Conservation (phyloP, 2,888 invertebrate species). For the Oxyscelio sp. region DNA sequence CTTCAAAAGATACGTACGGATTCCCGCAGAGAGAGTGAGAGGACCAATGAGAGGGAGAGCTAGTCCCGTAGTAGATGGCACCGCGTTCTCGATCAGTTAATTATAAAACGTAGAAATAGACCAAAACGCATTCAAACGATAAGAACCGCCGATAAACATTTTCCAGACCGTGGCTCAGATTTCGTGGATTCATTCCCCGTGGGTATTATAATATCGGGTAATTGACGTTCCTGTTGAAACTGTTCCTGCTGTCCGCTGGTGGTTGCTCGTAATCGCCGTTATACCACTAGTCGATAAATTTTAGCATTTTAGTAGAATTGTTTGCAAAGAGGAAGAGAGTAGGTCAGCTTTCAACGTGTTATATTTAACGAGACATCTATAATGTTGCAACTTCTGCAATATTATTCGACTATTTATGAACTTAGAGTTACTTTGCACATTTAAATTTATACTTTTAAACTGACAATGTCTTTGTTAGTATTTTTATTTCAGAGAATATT, state of each 20-base stretch:
- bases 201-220: constrained; percentile 40
- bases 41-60: constrained; percentile 39
- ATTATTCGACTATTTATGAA: constrained; percentile 43
- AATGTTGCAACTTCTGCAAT: constrained; percentile 48
- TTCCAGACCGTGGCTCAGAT: constrained; percentile 14
- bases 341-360: constrained; percentile 44
- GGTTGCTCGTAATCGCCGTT: constrained; percentile 38
- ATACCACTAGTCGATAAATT: constrained; percentile 46
- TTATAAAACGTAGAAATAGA: constrained; percentile 67
- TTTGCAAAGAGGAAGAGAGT: constrained; percentile 41
- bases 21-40: constrained; percentile 50
- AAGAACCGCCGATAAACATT: constrained; percentile 33
- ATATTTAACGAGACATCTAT: constrained; percentile 28
- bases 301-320: constrained; percentile 41
- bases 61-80: constrained; percentile 46
- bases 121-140: constrained; percentile 46
- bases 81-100: constrained; percentile 70
- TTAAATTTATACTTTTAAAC: constrained; percentile 19
- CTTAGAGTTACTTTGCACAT: constrained; percentile 11
- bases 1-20: constrained; percentile 72
- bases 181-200: not conserved
- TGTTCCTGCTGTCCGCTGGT: constrained; percentile 1
- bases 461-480: no score
- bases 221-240: constrained; percentile 51
- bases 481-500: no score